A percentile compares a stretch with the other conserved stretches of the same genome.
Conservation (phyloP, 1,140 invertebrate species). For the Hyphantria cunea region DNA sequence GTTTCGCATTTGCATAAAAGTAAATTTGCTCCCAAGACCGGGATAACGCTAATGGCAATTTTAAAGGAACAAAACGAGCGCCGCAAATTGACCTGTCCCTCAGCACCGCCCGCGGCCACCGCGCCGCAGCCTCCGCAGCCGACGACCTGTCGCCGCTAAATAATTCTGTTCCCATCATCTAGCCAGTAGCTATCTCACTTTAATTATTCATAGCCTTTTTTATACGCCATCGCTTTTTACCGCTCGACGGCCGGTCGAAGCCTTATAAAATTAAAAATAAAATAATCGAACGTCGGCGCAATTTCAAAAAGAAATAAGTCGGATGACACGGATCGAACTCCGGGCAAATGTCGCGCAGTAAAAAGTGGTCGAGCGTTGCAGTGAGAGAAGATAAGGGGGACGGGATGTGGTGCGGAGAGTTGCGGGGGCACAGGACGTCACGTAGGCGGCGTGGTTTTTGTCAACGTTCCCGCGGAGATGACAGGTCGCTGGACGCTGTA, state of each 20-base stretch:
- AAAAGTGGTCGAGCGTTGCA: constrained; percentile 71
- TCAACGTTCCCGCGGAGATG: constrained; percentile 80
- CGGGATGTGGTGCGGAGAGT: constrained; percentile 21
- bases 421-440: constrained; percentile 70
- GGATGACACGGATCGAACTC: constrained; percentile 81
- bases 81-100: constrained; percentile 79
- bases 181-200: constrained; percentile 78
- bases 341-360: constrained; percentile 80
- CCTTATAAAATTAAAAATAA: constrained; percentile 79
- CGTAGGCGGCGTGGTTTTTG: constrained; percentile 79
- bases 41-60: constrained; percentile 51
- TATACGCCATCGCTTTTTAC: constrained; percentile 76
- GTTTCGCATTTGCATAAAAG: constrained; percentile 48
- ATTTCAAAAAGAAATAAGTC: constrained; percentile 80
- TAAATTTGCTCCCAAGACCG: constrained; percentile 46
- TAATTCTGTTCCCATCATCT: constrained; percentile 79
- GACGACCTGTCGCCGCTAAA: constrained; percentile 72
- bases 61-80: constrained; percentile 60
- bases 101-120: constrained; percentile 55
- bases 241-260: constrained; percentile 64
- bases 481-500: constrained; percentile 76
- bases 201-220: constrained; percentile 82
- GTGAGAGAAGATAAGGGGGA: constrained; percentile 41
- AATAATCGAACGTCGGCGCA: constrained; percentile 72
- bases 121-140: constrained; percentile 44